Conservation (phyloP, 2,888 invertebrate species). For the Julus scandinavius region DNA sequence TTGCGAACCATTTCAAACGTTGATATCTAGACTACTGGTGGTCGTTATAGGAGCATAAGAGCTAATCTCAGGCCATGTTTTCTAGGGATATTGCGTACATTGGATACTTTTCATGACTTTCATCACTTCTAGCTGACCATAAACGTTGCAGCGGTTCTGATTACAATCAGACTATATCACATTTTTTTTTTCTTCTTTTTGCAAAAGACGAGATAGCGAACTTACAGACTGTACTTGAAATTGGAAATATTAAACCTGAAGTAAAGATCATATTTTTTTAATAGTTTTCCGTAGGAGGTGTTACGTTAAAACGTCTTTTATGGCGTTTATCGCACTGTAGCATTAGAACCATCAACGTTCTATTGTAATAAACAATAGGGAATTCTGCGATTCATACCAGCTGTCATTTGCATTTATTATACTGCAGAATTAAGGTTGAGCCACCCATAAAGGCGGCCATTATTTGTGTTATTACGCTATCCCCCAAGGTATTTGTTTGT, state of each 20-base stretch:
- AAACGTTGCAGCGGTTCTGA: background rate
- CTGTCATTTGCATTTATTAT: constrained; percentile 16
- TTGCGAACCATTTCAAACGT: background rate
- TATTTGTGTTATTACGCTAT: background rate
- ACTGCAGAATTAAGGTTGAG: background rate
- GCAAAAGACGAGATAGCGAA: background rate
- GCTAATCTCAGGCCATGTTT: background rate
- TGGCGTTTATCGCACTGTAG: background rate
- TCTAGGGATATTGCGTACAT: background rate
- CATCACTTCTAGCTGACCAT: background rate
- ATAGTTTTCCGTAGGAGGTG: background rate
- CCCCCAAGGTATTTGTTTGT: background rate
- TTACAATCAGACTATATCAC: background rate
- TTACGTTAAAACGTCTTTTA: background rate
- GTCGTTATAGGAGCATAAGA: background rate
- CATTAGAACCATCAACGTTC: background rate
- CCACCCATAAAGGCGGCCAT: background rate
- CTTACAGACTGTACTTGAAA: background rate
- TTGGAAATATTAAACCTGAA: background rate
- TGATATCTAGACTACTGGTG: background rate
- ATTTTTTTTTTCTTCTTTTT: background rate
- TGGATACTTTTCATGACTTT: background rate
- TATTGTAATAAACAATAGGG: background rate
- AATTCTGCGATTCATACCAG: background rate
- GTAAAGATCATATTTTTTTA: background rate